Base-by-base conservation (phyloP, 2,113 vertebrate genomes). In the Phoxinus phoxinus region DNA sequence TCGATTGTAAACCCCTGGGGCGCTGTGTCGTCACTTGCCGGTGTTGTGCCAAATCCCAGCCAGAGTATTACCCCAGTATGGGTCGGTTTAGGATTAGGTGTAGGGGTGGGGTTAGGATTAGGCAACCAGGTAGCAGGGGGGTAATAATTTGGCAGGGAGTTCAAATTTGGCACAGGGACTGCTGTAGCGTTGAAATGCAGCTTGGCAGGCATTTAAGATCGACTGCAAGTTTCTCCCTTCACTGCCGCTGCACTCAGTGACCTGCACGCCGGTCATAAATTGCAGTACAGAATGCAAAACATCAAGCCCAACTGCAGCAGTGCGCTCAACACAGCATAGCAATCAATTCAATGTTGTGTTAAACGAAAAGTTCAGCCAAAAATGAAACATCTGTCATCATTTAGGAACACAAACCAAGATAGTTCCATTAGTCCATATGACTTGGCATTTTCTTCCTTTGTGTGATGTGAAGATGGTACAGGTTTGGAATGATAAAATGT, bases 141-240 rank as follows among this genome's bases (percentile, higher is more conserved):
- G 19, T 56, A 56, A 56, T 23, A 1, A 56, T 56, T 23, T 21
- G 53, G 2, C 53, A 21, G 19, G 53, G 19, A 56, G 53, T 21
- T 21, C 19, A 53, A 51, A 51, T 51, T 51, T 0, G 12, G 30
- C 32, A 8, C 35, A 61, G 25, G 44, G 25, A 53, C 41, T 48
- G 44, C 80, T 4, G 44, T 8, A 69, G 63, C 44, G n/a, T 23
- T 35, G 61, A 53, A 44, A 81, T 48, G 80, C 80, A 51, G 80
- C 46, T 51, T 81, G 61, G 61, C 80, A 81, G 11, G 41, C 41
- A 13, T 81, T 81, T 69, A 35, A 69, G 61, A 51, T 51, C 35
- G 4, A 32, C 84, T 78, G 84, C 74, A 69, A 32, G 84, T 85
- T 81, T 81, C 63, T 69, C 61, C 61, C 80, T 51, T n/a, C 63